phyloP scores from a whole-genome alignment of 2,797 vertebrate species.

The Cynodonichthys magdalenae region DNA sequence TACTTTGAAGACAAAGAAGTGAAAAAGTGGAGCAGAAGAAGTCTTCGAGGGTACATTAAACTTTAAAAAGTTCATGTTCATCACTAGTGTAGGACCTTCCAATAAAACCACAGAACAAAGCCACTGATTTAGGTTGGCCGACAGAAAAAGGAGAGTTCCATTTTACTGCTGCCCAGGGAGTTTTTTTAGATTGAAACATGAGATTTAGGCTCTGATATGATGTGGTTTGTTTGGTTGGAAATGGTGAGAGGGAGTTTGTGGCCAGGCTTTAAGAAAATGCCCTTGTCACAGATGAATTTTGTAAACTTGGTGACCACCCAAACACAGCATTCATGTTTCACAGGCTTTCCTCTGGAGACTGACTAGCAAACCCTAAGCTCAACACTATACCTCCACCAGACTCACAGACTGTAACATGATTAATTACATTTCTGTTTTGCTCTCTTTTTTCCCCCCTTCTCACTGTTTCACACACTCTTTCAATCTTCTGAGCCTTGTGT shows the following conservation, averaged over 20 bases:
- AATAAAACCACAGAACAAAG: slow-evolving; percentile 62
- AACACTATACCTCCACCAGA: slow-evolving; percentile 55
- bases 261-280: slow-evolving; percentile 47
- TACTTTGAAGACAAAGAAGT: slow-evolving; percentile 14
- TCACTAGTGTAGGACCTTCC: slow-evolving; percentile 54
- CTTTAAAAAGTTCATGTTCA: slow-evolving; percentile 26
- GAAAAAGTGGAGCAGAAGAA: too few relatives aligned
- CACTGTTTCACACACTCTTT: slow-evolving; percentile 22
- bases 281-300: slow-evolving; percentile 78
- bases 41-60: too few relatives aligned
- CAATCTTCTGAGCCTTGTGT: slow-evolving; percentile 37
- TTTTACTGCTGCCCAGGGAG: slow-evolving; percentile 67
- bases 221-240: slow-evolving; percentile 73
- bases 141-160: slow-evolving; percentile 59
- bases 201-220: slow-evolving; percentile 70
- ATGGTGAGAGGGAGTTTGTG: slow-evolving; percentile 49
- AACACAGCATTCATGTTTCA: slow-evolving; percentile 63
- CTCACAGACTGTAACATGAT: slow-evolving; percentile 66
- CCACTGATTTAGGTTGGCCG: slow-evolving; percentile 67
- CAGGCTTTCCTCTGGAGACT: slow-evolving; percentile 59
- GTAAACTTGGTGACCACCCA: slow-evolving; percentile 82
- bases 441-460: slow-evolving; percentile 16
- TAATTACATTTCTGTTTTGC: slow-evolving; percentile 70
- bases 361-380: slow-evolving; percentile 55
- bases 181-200: slow-evolving; percentile 70